These are phyloP conservation scores for Melanostigma gelatinosum DNA, from an alignment of 2,113 vertebrate species.

Conservation along the genomic window DNA sequence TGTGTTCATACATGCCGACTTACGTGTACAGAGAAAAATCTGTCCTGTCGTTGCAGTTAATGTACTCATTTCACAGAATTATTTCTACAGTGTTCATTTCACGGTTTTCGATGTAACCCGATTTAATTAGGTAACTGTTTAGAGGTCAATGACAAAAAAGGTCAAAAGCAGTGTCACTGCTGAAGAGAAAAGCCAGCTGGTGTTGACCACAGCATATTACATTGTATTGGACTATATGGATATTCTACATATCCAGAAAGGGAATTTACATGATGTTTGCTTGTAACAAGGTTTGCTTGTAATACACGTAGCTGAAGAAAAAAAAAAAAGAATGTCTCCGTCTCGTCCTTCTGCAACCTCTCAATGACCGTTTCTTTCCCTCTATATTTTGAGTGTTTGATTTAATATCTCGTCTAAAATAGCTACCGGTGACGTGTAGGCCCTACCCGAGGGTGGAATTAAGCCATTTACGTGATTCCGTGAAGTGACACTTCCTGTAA, in stretches of 20 bases:
- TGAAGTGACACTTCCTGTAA: conserved; percentile 60
- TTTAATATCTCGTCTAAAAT: conserved; percentile 67
- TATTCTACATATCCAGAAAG: neutral
- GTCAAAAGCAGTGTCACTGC: neutral
- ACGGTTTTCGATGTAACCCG: neutral
- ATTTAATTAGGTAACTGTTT: neutral
- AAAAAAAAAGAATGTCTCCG: conserved; percentile 1
- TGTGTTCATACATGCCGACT: neutral
- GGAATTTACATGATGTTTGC: neutral
- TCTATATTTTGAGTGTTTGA: conserved; percentile 44
- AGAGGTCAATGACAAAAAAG: conserved; percentile 19
- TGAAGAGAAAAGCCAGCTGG: neutral
- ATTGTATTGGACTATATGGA: neutral
- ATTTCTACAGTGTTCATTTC: neutral
- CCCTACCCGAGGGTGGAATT: conserved; percentile 44
- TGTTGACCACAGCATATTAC: neutral
- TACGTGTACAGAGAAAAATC: neutral
- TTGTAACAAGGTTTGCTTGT: neutral
- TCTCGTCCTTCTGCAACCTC: neutral
- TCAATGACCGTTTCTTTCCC: neutral
- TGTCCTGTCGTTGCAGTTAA: neutral
- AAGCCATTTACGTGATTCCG: conserved; percentile 54
- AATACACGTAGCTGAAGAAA: neutral
- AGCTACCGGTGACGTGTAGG: conserved; percentile 46
- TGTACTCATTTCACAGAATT: neutral